Percentiles rank a stretch among this genome's conserved stretches.
phyloP scores from a whole-genome alignment of 2,113 vertebrate species.

The Pristiophorus japonicus region DNA sequence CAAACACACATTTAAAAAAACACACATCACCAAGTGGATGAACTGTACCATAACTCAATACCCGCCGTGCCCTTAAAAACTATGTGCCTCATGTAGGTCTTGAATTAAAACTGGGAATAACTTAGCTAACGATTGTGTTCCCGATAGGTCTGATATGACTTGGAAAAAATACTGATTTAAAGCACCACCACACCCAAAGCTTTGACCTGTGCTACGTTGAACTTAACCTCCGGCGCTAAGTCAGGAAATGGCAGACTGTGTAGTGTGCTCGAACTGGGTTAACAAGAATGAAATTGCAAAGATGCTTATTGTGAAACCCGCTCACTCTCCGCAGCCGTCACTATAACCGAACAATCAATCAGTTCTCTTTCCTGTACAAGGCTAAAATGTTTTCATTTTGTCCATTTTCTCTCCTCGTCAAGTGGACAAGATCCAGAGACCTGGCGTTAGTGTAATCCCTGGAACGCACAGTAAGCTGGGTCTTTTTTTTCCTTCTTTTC shows the following conservation, averaged over 20 bases:
- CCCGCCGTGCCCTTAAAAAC: neutral
- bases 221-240: neutral
- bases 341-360: slow-evolving; percentile 1
- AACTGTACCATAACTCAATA: neutral
- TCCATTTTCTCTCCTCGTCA: neutral
- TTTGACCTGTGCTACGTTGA: neutral
- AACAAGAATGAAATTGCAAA: slow-evolving; percentile 10
- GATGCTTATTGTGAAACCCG: neutral
- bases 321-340: neutral
- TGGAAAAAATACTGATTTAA: neutral
- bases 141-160: neutral
- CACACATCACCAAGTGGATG: neutral
- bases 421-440: slow-evolving; percentile 35
- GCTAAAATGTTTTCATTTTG: neutral
- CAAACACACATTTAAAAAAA: neutral
- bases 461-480: slow-evolving; percentile 33
- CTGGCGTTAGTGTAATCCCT: slow-evolving; percentile 26
- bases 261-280: slow-evolving; percentile 11
- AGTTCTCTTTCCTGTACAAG: neutral
- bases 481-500: slow-evolving; percentile 28
- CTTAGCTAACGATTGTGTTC: neutral
- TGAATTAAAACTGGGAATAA: slow-evolving; percentile 19
- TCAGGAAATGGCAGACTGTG: neutral
- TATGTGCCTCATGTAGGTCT: neutral
- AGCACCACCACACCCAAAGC: neutral